phyloP scores from a whole-genome alignment of 1,140 invertebrate species.

The Atopsyche davidsoni region DNA sequence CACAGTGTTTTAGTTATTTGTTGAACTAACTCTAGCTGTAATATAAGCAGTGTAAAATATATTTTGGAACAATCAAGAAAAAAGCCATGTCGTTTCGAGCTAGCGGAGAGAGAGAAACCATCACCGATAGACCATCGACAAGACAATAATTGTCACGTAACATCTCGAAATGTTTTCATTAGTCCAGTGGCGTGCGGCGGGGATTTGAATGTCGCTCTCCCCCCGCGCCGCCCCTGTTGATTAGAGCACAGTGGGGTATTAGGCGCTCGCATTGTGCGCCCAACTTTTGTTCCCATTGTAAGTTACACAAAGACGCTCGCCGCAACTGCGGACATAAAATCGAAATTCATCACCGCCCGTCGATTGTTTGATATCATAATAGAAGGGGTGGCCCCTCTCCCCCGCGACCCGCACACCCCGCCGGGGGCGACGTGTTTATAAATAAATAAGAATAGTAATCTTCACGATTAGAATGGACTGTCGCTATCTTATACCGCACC shows the following conservation, averaged over 20 bases:
- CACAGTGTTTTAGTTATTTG: no score
- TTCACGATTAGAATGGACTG: no score
- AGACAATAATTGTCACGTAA: no score
- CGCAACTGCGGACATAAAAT: constrained; percentile 47
- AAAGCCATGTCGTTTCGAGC: no score
- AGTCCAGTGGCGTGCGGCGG: constrained; percentile 17
- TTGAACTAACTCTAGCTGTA: no score
- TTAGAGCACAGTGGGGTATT: constrained; percentile 41
- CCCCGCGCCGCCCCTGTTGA: constrained; percentile 26
- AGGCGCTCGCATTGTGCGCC: constrained; percentile 51
- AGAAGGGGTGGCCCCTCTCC: constrained; percentile 10
- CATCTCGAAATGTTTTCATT: no score
- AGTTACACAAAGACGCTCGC: constrained; percentile 42
- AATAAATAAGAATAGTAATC: no score
- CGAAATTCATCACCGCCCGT: constrained; percentile 48
- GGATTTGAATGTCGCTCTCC: constrained; percentile 11
- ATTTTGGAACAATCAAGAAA: no score
- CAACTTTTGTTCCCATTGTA: constrained; percentile 52
- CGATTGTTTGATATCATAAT: constrained; percentile 43
- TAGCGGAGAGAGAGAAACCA: no score
- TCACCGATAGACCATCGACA: no score
- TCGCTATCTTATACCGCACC: no score
- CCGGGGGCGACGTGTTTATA: constrained; percentile 1
- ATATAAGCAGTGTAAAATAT: no score
- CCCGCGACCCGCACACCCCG: not conserved